Percentiles rank a stretch among this genome's conserved stretches.
phyloP scores from a whole-genome alignment of 2,888 invertebrate species.

The Drosophila parthenogenetica region DNA sequence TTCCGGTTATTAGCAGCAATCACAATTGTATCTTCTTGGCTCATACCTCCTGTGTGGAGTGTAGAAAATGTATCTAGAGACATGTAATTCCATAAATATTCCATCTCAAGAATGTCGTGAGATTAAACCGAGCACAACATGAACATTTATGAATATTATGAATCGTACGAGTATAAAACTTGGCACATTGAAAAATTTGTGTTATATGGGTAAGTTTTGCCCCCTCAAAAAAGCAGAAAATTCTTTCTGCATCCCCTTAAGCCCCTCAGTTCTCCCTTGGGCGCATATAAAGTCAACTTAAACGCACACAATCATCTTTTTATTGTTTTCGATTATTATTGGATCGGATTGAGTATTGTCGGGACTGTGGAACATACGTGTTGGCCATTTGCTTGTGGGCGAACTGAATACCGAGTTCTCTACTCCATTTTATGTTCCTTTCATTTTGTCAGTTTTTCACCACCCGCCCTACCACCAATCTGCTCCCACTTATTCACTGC shows the following conservation, averaged over 20 bases:
- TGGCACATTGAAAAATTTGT: constrained; percentile 28
- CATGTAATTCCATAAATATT: constrained; percentile 13
- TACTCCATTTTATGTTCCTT: constrained; percentile 29
- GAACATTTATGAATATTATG: constrained; percentile 6
- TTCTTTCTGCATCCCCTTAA: not conserved
- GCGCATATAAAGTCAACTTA: constrained; percentile 45
- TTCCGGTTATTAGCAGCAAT: constrained; percentile 55
- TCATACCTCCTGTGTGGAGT: not conserved
- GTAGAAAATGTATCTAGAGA: not conserved
- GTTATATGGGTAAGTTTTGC: constrained; percentile 7
- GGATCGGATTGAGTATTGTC: constrained; percentile 60
- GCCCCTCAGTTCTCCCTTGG: constrained; percentile 9
- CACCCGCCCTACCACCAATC: not conserved
- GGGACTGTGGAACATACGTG: constrained; percentile 39
- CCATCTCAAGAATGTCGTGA: constrained; percentile 16
- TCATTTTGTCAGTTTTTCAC: constrained; percentile 22
- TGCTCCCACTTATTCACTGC: constrained; percentile 5
- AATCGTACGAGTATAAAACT: constrained; percentile 6
- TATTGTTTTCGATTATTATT: constrained; percentile 82
- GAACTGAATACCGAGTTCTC: constrained; percentile 5
- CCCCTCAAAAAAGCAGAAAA: constrained; percentile 1
- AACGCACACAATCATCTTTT: constrained; percentile 72
- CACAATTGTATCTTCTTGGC: constrained; percentile 10
- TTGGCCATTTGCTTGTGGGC: constrained; percentile 35
- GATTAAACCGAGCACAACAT: constrained; percentile 14